These are phyloP conservation scores for Sebastes taczanowskii DNA, from an alignment of 2,797 vertebrate genomes.

Conservation along the genomic window DNA sequence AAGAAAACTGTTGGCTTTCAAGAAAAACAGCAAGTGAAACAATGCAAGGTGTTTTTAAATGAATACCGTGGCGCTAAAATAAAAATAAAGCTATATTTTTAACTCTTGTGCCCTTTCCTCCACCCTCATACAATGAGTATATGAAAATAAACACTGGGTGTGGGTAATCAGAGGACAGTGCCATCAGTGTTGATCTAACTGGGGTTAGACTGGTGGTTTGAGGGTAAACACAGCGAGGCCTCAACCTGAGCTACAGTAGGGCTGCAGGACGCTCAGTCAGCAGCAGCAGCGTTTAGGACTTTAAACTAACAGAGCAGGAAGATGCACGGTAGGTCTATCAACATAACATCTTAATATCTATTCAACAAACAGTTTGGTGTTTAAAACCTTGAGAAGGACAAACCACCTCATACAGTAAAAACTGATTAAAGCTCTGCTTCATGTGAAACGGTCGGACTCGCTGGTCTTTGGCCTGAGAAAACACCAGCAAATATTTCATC, in stretches of 20 bases:
- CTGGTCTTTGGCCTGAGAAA: conserved; percentile 61
- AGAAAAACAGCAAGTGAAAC: neutral
- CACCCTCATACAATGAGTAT: conserved; percentile 10
- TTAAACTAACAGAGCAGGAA: neutral
- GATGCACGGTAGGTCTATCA: neutral
- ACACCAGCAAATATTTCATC: conserved; percentile 69
- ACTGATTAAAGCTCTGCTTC: neutral
- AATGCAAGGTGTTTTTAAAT: conserved; percentile 17
- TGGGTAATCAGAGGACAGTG: conserved; percentile 35
- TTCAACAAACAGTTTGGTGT: neutral
- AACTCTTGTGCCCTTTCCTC: conserved; percentile 20
- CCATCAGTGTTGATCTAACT: conserved; percentile 44
- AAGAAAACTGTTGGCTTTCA: neutral
- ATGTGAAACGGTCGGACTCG: conserved; percentile 37
- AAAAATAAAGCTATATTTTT: conserved; percentile 34
- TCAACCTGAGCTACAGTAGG: neutral
- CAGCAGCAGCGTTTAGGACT: neutral
- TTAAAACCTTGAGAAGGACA: neutral
- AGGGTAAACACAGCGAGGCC: conserved; percentile 34
- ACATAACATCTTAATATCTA: neutral
- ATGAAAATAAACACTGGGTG: conserved; percentile 50
- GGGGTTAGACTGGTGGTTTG: conserved; percentile 17
- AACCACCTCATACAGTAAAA: neutral
- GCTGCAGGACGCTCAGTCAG: neutral
- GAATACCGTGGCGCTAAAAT: neutral